phyloP scores from a whole-genome alignment of 2,888 invertebrate genomes.

The Dione vanillae region DNA sequence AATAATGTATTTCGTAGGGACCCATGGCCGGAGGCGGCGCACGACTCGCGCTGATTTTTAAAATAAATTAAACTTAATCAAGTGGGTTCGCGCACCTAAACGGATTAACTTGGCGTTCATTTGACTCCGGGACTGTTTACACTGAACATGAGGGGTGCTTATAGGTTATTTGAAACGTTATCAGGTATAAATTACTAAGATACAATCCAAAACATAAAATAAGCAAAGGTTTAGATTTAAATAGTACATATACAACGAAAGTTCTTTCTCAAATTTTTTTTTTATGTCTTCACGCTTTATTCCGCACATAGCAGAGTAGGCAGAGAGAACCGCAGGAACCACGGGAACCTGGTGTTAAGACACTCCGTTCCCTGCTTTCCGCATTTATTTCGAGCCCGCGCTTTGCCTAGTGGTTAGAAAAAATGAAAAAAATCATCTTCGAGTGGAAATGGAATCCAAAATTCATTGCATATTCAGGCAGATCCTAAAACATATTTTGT shows the following conservation, averaged over 20 bases:
- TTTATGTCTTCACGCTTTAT: too few relatives aligned
- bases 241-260: not conserved
- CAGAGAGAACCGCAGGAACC: too few relatives aligned
- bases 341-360: too few relatives aligned
- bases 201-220: constrained; percentile 31
- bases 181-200: constrained; percentile 62
- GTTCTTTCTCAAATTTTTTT: not conserved
- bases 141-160: constrained; percentile 74
- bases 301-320: too few relatives aligned
- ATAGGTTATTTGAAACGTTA: constrained; percentile 74
- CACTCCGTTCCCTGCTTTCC: too few relatives aligned
- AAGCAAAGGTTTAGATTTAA: constrained; percentile 14
- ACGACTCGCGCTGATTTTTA: constrained; percentile 78
- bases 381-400: too few relatives aligned
- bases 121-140: constrained; percentile 80
- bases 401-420: too few relatives aligned
- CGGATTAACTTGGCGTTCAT: constrained; percentile 83
- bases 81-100: constrained; percentile 84
- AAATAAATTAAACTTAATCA: constrained; percentile 85
- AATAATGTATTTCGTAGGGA: constrained; percentile 83
- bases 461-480: too few relatives aligned
- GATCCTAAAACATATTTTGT: too few relatives aligned
- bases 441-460: too few relatives aligned
- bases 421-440: too few relatives aligned
- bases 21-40: constrained; percentile 75